Conservation (phyloP, 2,888 invertebrate genomes). For the Philereme vetulata region DNA sequence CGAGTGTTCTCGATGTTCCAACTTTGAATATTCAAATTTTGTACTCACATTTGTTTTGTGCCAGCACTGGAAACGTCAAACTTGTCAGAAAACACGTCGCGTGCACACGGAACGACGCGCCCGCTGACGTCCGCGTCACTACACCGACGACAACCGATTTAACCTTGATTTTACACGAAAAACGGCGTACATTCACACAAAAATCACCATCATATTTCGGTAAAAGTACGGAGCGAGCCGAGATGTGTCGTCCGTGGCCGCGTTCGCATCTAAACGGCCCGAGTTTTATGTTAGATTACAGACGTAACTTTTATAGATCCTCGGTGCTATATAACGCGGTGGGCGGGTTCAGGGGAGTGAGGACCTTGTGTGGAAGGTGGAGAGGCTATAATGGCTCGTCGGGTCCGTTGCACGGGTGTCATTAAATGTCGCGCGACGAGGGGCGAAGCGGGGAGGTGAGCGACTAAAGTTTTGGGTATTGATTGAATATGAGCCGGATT, state of each 20-base stretch:
- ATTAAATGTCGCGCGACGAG: constrained; percentile 83
- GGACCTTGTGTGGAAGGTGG: constrained; percentile 62
- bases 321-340: constrained; percentile 84
- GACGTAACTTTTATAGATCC: constrained; percentile 85
- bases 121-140: constrained; percentile 62
- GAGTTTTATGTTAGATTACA: constrained; percentile 85
- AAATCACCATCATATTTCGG: constrained; percentile 79
- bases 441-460: constrained; percentile 79
- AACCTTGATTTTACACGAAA: constrained; percentile 68
- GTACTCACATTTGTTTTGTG: constrained; percentile 70
- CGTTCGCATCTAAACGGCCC: constrained; percentile 84
- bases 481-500: constrained; percentile 83
- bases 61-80: constrained; percentile 64
- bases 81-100: constrained; percentile 57
- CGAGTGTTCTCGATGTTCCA: constrained; percentile 39
- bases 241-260: constrained; percentile 84
- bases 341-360: constrained; percentile 72
- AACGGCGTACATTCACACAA: constrained; percentile 74
- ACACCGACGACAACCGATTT: constrained; percentile 59
- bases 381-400: constrained; percentile 68
- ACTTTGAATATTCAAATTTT: constrained; percentile 61
- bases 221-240: constrained; percentile 82
- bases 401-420: constrained; percentile 79
- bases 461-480: constrained; percentile 84
- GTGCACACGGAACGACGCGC: constrained; percentile 61